A percentile compares a stretch with the other conserved stretches of the same genome.
phyloP scores from a whole-genome alignment of 2,113 vertebrate genomes.

The Maccullochella peelii region DNA sequence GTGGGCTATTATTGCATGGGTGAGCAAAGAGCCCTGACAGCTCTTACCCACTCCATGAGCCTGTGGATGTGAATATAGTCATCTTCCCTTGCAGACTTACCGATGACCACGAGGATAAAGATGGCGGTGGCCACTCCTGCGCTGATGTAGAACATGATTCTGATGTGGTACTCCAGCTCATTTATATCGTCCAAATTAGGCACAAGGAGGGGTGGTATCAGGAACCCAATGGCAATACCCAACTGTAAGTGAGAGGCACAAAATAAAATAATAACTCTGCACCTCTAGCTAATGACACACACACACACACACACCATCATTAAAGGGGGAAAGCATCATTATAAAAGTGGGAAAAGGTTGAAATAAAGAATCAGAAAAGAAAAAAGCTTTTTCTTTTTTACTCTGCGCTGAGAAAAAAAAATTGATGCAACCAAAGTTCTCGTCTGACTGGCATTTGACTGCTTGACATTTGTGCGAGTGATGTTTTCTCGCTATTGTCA shows the following conservation, averaged over 20 bases:
- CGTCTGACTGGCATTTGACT: not conserved
- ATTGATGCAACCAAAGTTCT: not conserved
- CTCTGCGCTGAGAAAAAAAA: not conserved
- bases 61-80: not conserved
- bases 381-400: not conserved
- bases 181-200: slow-evolving; percentile 88
- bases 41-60: not conserved
- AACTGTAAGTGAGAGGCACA: slow-evolving; percentile 76
- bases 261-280: not conserved
- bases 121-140: slow-evolving; percentile 90
- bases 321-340: not conserved
- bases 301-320: not conserved
- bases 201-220: slow-evolving; percentile 93
- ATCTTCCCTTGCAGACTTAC: slow-evolving; percentile 82
- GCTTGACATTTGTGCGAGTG: slow-evolving; percentile 8
- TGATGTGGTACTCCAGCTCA: slow-evolving; percentile 89
- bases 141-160: slow-evolving; percentile 94
- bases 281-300: not conserved
- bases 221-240: slow-evolving; percentile 93
- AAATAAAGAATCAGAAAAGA: slow-evolving; percentile 3
- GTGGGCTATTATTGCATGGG: not conserved
- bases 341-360: not conserved
- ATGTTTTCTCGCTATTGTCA: slow-evolving; percentile 1
- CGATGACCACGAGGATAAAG: slow-evolving; percentile 90
- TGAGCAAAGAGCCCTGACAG: slow-evolving; percentile 15